Evolutionary conservation across 2,113 vertebrate species (phyloP).

Genomic region (Odontophorus gujanensis): DNA sequence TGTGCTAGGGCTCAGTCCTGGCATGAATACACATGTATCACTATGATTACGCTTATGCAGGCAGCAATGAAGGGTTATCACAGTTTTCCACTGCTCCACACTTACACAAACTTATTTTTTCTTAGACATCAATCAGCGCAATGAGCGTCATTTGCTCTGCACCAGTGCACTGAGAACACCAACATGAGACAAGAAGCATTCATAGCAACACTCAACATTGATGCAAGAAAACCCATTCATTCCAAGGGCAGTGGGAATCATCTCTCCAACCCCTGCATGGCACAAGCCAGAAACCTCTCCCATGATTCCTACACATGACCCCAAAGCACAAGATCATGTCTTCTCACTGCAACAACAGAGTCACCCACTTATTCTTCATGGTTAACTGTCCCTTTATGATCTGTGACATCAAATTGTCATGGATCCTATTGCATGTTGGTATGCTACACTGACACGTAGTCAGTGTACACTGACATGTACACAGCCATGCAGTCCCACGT

Average conservation of each 20-base stretch:
- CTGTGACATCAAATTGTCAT: neutral
- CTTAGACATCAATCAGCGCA: neutral
- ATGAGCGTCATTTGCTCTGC: neutral
- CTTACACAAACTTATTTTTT: neutral
- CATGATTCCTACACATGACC: neutral
- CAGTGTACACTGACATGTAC: no score
- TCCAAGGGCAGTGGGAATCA: neutral
- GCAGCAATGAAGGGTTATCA: neutral
- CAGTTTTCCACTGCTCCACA: neutral
- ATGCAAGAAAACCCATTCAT: neutral
- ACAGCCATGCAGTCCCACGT: neutral
- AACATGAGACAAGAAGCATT: neutral
- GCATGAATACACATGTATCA: neutral
- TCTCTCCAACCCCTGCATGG: neutral
- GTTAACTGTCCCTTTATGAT: neutral
- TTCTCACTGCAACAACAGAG: accelerated
- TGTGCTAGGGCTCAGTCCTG: neutral
- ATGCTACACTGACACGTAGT: neutral
- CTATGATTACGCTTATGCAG: neutral
- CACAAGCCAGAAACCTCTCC: neutral
- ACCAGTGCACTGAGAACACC: accelerated
- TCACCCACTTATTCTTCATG: neutral
- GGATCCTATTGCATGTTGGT: neutral
- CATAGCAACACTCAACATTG: neutral
- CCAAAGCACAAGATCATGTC: neutral